Conservation (phyloP, 2,888 invertebrate genomes). For the Sialis fuliginosa region DNA sequence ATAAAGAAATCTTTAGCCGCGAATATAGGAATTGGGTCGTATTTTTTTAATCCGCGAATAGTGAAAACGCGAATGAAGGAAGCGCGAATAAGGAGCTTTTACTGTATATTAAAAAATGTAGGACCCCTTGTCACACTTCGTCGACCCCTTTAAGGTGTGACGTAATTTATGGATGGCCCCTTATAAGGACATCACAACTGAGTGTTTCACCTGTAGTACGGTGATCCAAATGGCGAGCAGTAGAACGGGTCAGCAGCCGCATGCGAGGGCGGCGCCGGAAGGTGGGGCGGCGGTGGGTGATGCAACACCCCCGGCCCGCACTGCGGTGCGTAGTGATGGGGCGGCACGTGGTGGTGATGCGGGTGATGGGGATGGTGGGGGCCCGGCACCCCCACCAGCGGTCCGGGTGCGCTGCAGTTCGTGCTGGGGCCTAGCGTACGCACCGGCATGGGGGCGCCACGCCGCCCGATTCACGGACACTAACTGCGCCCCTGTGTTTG, state of each 20-base stretch:
- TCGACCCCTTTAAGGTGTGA: too few relatives aligned
- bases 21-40: too few relatives aligned
- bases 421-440: slow-evolving; percentile 10
- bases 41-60: too few relatives aligned
- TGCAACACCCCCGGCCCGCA: slow-evolving; percentile 22
- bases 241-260: slow-evolving; percentile 32
- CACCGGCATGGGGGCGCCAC: slow-evolving; percentile 10
- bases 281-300: slow-evolving; percentile 19
- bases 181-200: background rate
- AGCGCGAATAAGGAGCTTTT: too few relatives aligned
- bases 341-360: slow-evolving; percentile 19
- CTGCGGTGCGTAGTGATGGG: slow-evolving; percentile 21
- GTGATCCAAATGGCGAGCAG: slow-evolving; percentile 37
- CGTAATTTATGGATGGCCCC: too few relatives aligned
- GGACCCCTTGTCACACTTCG: too few relatives aligned
- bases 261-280: slow-evolving; percentile 15
- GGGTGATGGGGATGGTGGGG: slow-evolving; percentile 22
- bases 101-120: too few relatives aligned
- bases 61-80: too few relatives aligned
- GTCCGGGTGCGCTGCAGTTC: slow-evolving; percentile 12
- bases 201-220: slow-evolving; percentile 34
- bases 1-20: too few relatives aligned
- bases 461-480: background rate
- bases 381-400: slow-evolving; percentile 18
- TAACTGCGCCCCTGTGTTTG: background rate